Evolutionary conservation across 2,113 vertebrate species (phyloP).

Genomic region (Dromas ardeola): DNA sequence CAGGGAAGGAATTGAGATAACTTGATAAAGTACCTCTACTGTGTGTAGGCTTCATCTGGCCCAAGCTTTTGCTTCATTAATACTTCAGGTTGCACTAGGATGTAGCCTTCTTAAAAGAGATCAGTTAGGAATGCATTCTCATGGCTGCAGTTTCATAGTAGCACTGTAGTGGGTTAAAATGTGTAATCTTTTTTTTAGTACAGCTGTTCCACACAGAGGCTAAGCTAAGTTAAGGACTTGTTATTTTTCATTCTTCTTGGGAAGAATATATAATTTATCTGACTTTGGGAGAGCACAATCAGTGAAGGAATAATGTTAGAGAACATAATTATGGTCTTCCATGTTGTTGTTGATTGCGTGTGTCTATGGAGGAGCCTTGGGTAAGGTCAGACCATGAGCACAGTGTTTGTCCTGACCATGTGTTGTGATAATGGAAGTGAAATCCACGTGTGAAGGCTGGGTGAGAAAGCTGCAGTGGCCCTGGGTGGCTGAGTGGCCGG

Average conservation of each 20-base stretch:
- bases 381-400: neutral
- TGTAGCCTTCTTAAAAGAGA: neutral
- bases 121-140: neutral
- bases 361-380: neutral
- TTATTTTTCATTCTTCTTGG: neutral
- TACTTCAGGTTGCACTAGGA: neutral
- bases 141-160: neutral
- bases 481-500: neutral
- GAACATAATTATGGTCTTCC: neutral
- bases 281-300: neutral
- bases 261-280: neutral
- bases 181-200: neutral
- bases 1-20: slow-evolving; percentile 25
- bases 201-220: neutral
- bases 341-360: neutral
- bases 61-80: neutral
- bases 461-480: neutral
- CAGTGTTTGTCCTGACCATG: neutral
- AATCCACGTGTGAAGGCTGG: neutral
- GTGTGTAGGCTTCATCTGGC: neutral
- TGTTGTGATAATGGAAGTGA: neutral
- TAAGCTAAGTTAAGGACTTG: neutral
- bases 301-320: neutral
- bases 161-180: neutral
- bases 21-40: neutral